phyloP scores from a whole-genome alignment of 35 echinoderm and acorn worm species.

The Lytechinus variegatus region DNA sequence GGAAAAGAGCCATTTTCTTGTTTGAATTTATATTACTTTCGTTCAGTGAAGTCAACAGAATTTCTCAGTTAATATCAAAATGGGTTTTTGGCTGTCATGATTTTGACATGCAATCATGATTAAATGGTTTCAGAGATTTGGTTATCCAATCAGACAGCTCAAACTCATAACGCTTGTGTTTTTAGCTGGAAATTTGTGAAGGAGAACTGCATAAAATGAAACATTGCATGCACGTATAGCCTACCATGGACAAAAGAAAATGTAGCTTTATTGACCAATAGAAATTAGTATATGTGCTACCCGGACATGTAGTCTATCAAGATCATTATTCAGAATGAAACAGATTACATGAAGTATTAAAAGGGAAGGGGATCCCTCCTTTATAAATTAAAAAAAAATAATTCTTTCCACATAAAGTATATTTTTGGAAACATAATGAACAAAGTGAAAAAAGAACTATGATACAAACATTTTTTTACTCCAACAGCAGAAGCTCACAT shows the following conservation, averaged over 20 bases:
- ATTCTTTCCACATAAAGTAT: not conserved
- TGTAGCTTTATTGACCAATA: not conserved
- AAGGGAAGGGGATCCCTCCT: not conserved
- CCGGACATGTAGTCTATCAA: not conserved
- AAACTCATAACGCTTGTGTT: not conserved
- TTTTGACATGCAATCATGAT: constrained; percentile 19
- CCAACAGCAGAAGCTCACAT: too few relatives aligned
- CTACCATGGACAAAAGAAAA: not conserved
- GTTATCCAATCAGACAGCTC: not conserved
- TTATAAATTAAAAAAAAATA: not conserved
- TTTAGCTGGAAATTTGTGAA: not conserved
- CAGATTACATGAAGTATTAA: not conserved
- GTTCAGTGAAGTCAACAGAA: not conserved
- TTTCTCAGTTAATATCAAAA: constrained; percentile 5
- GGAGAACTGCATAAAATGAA: not conserved
- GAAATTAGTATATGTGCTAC: not conserved
- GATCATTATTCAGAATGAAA: not conserved
- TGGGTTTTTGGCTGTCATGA: constrained; percentile 12
- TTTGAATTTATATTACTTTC: constrained; percentile 46
- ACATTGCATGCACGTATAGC: not conserved
- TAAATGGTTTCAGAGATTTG: constrained; percentile 13
- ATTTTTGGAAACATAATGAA: not conserved
- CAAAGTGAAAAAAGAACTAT: too few relatives aligned
- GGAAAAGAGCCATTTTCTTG: constrained; percentile 16
- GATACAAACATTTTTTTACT: too few relatives aligned